Conservation (phyloP, 2,888 invertebrate genomes). For the Artemia sp. region DNA sequence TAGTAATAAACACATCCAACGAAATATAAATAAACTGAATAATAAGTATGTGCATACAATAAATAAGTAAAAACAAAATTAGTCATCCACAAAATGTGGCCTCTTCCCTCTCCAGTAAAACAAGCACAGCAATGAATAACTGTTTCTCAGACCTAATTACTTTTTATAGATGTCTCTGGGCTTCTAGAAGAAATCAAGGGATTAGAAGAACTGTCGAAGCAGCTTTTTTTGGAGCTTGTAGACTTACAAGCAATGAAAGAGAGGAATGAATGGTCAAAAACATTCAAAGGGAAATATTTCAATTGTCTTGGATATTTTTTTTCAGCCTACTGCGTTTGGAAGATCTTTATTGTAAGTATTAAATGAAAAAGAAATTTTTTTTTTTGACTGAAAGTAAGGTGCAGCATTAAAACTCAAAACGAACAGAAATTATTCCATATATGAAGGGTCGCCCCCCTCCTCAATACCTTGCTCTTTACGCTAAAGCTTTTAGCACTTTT, state of each 20-base stretch:
- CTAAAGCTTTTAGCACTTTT: no score
- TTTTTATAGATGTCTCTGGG: constrained; percentile 47
- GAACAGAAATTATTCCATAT: no score
- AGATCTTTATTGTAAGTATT: constrained; percentile 83
- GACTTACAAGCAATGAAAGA: constrained; percentile 82
- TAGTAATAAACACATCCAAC: no score
- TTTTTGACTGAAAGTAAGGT: neutral
- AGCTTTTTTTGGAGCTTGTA: constrained; percentile 88
- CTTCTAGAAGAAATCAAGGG: constrained; percentile 67
- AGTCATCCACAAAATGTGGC: neutral
- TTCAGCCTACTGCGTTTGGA: constrained; percentile 94
- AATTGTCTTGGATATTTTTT: constrained; percentile 97
- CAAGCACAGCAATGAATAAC: constrained; percentile 32
- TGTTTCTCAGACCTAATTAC: constrained; percentile 16
- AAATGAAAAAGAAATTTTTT: neutral
- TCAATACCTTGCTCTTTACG: no score
- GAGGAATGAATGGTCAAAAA: constrained; percentile 80
- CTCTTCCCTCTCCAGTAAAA: constrained; percentile 32
- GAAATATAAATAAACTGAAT: neutral
- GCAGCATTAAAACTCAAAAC: no score
- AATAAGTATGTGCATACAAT: neutral
- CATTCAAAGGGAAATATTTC: constrained; percentile 94
- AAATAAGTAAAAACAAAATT: neutral
- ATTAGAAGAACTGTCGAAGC: constrained; percentile 77
- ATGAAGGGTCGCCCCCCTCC: no score